A percentile compares a stretch with the other conserved stretches of the same genome.
These are phyloP conservation scores for Bungarus multicinctus DNA, from an alignment of 2,113 vertebrate genomes.

Conservation along the genomic window DNA sequence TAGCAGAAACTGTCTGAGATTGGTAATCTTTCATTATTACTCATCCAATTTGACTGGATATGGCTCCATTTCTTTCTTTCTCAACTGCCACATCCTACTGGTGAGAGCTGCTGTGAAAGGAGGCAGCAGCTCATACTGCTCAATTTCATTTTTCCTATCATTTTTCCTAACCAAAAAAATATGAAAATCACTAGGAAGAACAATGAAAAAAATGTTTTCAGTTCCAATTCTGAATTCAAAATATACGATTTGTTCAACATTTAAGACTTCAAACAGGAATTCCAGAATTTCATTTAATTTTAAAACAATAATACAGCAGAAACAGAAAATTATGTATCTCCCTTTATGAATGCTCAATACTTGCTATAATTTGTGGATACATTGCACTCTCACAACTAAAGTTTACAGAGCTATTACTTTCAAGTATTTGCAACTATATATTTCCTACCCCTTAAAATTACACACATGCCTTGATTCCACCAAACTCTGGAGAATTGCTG, in stretches of 20 bases:
- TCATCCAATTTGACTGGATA: not conserved
- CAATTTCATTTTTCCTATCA: not conserved
- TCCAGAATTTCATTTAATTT: not conserved
- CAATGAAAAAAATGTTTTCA: not conserved
- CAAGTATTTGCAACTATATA: not conserved
- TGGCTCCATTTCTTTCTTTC: not conserved
- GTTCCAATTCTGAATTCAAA: not conserved
- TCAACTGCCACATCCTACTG: not conserved
- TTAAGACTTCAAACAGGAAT: not conserved
- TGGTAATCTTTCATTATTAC: not conserved
- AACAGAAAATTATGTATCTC: not conserved
- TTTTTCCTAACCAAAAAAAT: not conserved
- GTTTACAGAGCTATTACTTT: not conserved
- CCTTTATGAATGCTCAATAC: not conserved
- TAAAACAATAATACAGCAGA: not conserved
- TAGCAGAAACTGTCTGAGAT: not conserved
- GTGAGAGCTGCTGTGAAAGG: not conserved
- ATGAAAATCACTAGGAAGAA: not conserved
- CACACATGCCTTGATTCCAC: conserved; percentile 49
- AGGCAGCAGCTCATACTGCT: not conserved
- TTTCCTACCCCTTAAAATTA: not conserved
- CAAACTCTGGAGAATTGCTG: conserved; percentile 41
- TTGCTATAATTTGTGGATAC: not conserved
- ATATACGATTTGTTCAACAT: not conserved
- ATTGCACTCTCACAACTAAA: not conserved